Conservation (phyloP, 2,888 invertebrate genomes). For the Prenolepis imparis region DNA sequence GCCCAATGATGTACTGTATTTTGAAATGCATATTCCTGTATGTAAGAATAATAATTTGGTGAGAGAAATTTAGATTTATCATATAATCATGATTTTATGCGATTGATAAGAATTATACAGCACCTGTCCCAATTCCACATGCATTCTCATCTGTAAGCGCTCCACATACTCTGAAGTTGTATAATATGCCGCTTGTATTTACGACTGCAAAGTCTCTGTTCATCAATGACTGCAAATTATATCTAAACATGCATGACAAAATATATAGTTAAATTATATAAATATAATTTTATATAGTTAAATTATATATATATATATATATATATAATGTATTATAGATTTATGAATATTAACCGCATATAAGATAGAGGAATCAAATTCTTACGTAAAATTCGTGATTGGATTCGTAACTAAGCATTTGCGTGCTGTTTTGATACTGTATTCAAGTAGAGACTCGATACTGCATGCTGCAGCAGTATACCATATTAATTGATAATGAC, state of each 20-base stretch:
- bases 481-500: constrained; percentile 80
- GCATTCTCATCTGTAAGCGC: constrained; percentile 63
- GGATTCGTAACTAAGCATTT: constrained; percentile 80
- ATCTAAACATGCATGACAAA: constrained; percentile 19
- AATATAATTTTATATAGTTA: background rate
- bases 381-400: constrained; percentile 76
- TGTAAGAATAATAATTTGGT: constrained; percentile 10
- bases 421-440: constrained; percentile 70
- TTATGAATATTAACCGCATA: constrained; percentile 5
- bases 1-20: constrained; percentile 76
- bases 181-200: constrained; percentile 65
- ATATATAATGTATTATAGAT: background rate
- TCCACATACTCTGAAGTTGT: constrained; percentile 78
- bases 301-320: too few species aligned
- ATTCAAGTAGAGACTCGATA: constrained; percentile 74
- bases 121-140: constrained; percentile 76
- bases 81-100: background rate
- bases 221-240: constrained; percentile 76
- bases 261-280: background rate
- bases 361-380: background rate
- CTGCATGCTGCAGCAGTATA: constrained; percentile 80
- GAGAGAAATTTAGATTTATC: constrained; percentile 22
- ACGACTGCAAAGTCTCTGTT: constrained; percentile 67
- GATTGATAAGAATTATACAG: background rate
- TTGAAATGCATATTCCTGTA: constrained; percentile 78